These are phyloP conservation scores for Drosophila nigrodunni DNA, from an alignment of 1,140 invertebrate species.

Conservation along the genomic window DNA sequence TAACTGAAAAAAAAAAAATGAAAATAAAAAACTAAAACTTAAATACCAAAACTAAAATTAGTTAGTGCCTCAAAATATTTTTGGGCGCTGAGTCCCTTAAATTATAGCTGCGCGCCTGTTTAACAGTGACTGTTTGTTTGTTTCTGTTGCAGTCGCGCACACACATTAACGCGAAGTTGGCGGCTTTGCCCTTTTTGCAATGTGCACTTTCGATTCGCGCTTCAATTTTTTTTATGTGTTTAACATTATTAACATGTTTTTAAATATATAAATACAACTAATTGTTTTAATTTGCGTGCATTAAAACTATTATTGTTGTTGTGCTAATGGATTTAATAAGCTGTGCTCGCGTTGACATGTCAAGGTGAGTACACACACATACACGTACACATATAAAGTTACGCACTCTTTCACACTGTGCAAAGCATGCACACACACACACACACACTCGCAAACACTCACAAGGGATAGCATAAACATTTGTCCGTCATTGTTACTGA, in stretches of 20 bases:
- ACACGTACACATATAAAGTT: slow-evolving; percentile 25
- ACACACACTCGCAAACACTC: slow-evolving; percentile 1
- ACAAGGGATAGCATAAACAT: slow-evolving; percentile 28
- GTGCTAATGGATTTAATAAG: slow-evolving; percentile 66
- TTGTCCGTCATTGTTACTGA: slow-evolving; percentile 56
- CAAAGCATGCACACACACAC: slow-evolving; percentile 28
- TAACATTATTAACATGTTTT: slow-evolving; percentile 15
- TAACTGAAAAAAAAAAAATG: too few species aligned
- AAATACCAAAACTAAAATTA: too few species aligned
- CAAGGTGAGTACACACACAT: slow-evolving; percentile 61
- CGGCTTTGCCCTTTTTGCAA: slow-evolving; percentile 33
- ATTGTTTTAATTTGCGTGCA: slow-evolving; percentile 67
- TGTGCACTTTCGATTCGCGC: slow-evolving; percentile 65
- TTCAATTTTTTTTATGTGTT: slow-evolving; percentile 2
- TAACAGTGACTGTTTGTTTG: slow-evolving; percentile 9
- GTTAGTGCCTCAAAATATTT: too few species aligned
- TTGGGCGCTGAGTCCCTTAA: too few species aligned
- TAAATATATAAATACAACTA: slow-evolving; percentile 48
- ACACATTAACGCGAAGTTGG: too few species aligned
- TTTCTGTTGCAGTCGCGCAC: slow-evolving; percentile 17
- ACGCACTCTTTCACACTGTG: slow-evolving; percentile 21
- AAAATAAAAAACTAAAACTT: too few species aligned
- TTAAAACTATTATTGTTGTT: slow-evolving; percentile 41
- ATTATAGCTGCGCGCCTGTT: not conserved
- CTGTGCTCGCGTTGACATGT: slow-evolving; percentile 61